Percentiles rank a stretch among this genome's conserved stretches.
Evolutionary conservation across 2,797 vertebrate species (phyloP).

Genomic region (Tympanoctomys barrerae): DNA sequence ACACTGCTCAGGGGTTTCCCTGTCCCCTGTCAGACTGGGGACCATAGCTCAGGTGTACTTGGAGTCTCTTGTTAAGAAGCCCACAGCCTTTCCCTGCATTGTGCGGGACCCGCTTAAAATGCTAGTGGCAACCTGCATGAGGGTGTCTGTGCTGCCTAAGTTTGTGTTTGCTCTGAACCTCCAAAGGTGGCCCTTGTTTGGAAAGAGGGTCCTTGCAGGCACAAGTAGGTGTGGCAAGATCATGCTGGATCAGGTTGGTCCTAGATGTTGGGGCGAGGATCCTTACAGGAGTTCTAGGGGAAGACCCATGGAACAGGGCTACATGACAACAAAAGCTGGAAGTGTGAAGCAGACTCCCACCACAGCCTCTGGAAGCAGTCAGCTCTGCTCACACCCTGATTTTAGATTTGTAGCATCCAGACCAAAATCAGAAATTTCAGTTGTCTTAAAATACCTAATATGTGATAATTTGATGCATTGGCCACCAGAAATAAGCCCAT

Average conservation of each 20-base stretch:
- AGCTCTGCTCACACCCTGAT: not conserved
- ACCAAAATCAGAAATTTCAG: not conserved
- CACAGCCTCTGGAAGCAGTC: not conserved
- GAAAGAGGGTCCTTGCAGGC: not conserved
- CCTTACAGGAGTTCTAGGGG: not conserved
- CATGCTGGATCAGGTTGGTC: not conserved
- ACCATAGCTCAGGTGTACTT: not conserved
- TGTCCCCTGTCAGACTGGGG: not conserved
- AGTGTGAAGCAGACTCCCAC: not conserved
- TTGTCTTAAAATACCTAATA: not conserved
- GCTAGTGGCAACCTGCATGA: not conserved
- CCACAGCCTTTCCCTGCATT: not conserved
- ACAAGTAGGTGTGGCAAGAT: not conserved
- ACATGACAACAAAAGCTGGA: not conserved
- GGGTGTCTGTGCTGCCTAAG: not conserved
- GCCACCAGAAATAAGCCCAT: not conserved
- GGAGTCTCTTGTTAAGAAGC: conserved; percentile 32
- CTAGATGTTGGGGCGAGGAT: not conserved
- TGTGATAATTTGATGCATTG: not conserved
- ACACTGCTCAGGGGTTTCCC: not conserved
- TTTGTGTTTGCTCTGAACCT: not conserved
- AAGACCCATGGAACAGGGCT: not conserved
- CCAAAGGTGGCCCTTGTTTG: not conserved
- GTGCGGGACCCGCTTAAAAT: not conserved
- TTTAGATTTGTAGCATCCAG: conserved; percentile 34